Base-by-base conservation (phyloP, 2,113 vertebrate genomes). In the Actenoides lindsayi region DNA sequence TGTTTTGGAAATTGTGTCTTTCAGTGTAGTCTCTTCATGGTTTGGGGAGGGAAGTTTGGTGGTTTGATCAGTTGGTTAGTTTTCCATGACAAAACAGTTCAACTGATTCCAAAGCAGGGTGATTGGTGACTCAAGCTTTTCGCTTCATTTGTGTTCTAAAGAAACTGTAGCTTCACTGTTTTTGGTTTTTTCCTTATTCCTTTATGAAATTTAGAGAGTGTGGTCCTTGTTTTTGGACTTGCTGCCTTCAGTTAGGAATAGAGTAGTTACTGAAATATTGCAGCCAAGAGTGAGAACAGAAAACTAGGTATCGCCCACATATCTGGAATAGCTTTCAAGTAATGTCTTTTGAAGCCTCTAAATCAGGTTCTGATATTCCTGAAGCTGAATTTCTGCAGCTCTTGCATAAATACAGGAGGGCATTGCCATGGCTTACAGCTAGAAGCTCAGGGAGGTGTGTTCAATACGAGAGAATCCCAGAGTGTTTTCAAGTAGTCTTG, bases 271-370 rank as follows among this genome's bases (percentile, higher is more conserved):
- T 83, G 76, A 86, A 74, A 56, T 70, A 33, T 28, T 86, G n/a
- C 30, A 73, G 79, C 71, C 79, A 91, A 50, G 60, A 90, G 37
- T 50, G 74, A 90, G 78, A 89, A 53, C 5, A 15, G 69, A 96
- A 95, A 90, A 37, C 68, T 59, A 46, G 33, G 14, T 83, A 54
- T 96, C 3, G 2, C 75, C 70, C 59, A 88, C 71, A 23, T 81
- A 89, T 89, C 76, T 95, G 78, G 70, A 95, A 74, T 73, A 86
- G 31, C 91, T 89, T 89, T 89, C 51, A 91, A 41, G 24, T 75
- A 48, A 85, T 0, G 4, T 56, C 18, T 83, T 90, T 78, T 80
- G 50, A 88, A 96, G 79, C 48, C 64, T 93, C 65, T 77, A n/a
- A 78, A 51, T 95, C 85, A 71, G 35, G 6, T 90, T 94, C 71